Base-by-base conservation (phyloP, 2,888 invertebrate species). In the Globia sparganii region DNA sequence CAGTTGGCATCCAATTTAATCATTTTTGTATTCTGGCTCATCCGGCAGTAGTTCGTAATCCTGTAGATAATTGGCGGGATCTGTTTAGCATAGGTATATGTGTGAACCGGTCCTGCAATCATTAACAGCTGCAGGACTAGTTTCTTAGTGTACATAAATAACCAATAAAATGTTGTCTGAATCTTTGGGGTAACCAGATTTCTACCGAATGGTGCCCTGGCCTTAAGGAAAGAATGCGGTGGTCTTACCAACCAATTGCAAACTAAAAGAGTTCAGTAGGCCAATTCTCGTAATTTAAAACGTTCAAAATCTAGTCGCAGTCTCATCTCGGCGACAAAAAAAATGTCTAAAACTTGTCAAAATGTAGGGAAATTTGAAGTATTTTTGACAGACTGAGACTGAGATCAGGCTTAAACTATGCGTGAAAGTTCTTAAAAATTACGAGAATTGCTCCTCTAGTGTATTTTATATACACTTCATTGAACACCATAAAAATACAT, bases 141-240 rank as follows among this genome's bases (percentile, higher is more conserved):
- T 80, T 79, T 3, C 62, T 68, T 49, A 43, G 28, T 65, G 80
- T 65, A 53, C 79, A 76, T 81, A 65, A 59, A 81, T 69, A 58
- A 68, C 40, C 65, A 80, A 79, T 65, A 43, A 80, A 65, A 58
- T 53, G 43, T 69, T 37, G 15, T 37, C 25, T 81, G 58, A 59
- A 66, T 34, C 34, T 75, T 66, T 53, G 11, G 11, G 75, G 31
- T 69, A 8, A 15, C 67, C 18, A 80, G 18, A 28, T 53, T 53
- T 34, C 18, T 49, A 4, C 9, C 40, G n/a, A 3, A 28, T 58
- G 2, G 13, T 15, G 4, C 13, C 28, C 66, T 21, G 13, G 43
- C 25, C 31, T 15, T 25, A 15, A 28, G 65, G 28, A 28, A 43
- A 28, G 1, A 65, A n/a, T 53, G 0, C 11, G 53, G 9, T 21